Percentiles rank a stretch among this genome's conserved stretches.
Conservation (phyloP, 2,797 vertebrate genomes). For the Bovichtus diacanthus region DNA sequence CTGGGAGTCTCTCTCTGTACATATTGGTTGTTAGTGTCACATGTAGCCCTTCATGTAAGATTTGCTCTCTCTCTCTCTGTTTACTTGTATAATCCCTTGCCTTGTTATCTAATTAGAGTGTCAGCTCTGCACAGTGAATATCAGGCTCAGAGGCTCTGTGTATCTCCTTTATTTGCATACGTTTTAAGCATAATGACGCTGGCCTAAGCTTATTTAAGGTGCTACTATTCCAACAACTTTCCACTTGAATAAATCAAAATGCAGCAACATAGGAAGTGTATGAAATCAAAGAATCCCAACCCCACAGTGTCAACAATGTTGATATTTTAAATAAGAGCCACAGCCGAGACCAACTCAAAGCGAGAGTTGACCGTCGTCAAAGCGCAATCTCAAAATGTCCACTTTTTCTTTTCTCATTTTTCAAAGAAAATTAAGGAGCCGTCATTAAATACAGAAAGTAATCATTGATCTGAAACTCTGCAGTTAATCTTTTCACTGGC, state of each 20-base stretch:
- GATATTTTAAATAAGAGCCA: conserved; percentile 21
- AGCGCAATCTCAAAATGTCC: conserved; percentile 18
- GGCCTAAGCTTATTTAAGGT: conserved; percentile 64
- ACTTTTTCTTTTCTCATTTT: conserved; percentile 20
- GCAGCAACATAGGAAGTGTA: conserved; percentile 26
- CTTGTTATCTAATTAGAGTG: conserved; percentile 75
- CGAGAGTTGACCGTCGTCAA: not conserved
- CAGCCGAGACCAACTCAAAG: conserved; percentile 14
- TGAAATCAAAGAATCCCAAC: conserved; percentile 25
- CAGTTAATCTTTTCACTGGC: conserved; percentile 53
- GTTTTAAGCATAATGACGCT: conserved; percentile 48
- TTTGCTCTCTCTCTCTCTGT: conserved; percentile 57
- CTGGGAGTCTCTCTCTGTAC: conserved; percentile 42
- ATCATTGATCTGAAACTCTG: conserved; percentile 60
- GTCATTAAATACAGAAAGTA: conserved; percentile 40
- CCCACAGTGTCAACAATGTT: not conserved
- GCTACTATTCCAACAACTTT: conserved; percentile 55
- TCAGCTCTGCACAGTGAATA: conserved; percentile 57
- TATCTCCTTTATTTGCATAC: conserved; percentile 73
- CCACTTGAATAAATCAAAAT: conserved; percentile 66
- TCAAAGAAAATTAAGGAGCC: conserved; percentile 51
- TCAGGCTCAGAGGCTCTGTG: conserved; percentile 62
- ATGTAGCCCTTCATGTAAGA: conserved; percentile 62
- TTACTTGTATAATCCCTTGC: conserved; percentile 62
- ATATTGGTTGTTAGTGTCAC: conserved; percentile 59